Conservation (phyloP, 2,888 invertebrate species). For the Bellardia bayeri region DNA sequence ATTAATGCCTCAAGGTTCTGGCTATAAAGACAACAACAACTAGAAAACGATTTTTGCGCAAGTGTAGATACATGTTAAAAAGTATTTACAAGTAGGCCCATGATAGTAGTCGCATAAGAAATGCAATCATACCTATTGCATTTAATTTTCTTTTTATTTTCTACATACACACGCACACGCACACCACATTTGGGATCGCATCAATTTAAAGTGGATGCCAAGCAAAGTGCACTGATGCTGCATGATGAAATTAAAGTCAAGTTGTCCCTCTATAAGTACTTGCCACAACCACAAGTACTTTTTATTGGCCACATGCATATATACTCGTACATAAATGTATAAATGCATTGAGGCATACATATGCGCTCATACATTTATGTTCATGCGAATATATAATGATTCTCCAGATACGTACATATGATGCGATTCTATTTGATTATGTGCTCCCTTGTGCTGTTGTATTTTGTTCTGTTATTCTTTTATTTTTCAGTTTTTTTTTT, state of each 20-base stretch:
- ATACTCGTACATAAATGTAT: conserved; percentile 10
- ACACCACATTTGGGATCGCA: conserved; percentile 57
- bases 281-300: conserved; percentile 56
- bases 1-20: conserved; percentile 72
- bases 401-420: neutral
- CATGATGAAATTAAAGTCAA: conserved; percentile 76
- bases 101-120: conserved; percentile 41
- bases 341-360: conserved; percentile 53
- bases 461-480: conserved; percentile 34
- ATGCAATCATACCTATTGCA: conserved; percentile 25
- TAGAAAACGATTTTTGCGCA: conserved; percentile 65
- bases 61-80: conserved; percentile 56
- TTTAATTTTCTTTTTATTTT: conserved; percentile 10
- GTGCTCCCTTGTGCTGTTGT: conserved; percentile 24
- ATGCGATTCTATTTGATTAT: conserved; percentile 2
- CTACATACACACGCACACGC: conserved; percentile 39
- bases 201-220: conserved; percentile 73
- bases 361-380: conserved; percentile 3
- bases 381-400: conserved; percentile 42
- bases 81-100: conserved; percentile 69
- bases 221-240: conserved; percentile 73
- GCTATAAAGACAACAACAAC: conserved; percentile 34
- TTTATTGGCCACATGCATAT: conserved; percentile 36
- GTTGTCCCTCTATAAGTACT: conserved; percentile 81
- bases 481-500: neutral